Conservation (phyloP, 2,888 invertebrate species). For the Amphimallon solstitiale region DNA sequence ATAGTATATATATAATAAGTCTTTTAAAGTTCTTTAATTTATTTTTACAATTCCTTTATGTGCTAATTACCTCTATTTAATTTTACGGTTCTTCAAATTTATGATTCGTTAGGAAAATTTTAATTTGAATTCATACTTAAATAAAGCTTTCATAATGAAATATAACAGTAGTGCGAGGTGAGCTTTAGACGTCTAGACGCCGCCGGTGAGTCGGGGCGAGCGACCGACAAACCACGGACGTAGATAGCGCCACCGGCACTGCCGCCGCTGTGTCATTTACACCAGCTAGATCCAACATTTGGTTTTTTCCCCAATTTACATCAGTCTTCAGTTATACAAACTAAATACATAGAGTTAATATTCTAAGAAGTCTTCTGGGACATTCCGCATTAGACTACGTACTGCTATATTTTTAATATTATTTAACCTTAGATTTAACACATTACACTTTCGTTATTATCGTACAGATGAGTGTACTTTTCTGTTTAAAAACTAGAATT, state of each 20-base stretch:
- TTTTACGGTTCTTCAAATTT: background rate
- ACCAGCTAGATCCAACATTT: background rate
- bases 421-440: too few relatives aligned
- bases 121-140: conserved; percentile 6
- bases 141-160: background rate
- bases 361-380: background rate
- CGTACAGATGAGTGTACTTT: conserved; percentile 1
- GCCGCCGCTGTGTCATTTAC: conserved; percentile 6
- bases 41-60: too few relatives aligned
- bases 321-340: background rate
- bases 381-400: background rate
- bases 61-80: too few relatives aligned
- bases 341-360: background rate
- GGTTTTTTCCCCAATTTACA: conserved; percentile 10
- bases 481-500: conserved; percentile 27
- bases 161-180: background rate
- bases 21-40: too few relatives aligned
- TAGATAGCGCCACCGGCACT: background rate
- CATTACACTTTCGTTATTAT: conserved; percentile 24
- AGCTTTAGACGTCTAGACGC: conserved; percentile 29
- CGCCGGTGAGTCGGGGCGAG: conserved; percentile 15
- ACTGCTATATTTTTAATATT: background rate
- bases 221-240: background rate
- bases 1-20: too few relatives aligned
- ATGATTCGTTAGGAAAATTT: conserved; percentile 20